Conservation (phyloP, 92 coral and sea anemone species). For the Heteractis magnifica region DNA sequence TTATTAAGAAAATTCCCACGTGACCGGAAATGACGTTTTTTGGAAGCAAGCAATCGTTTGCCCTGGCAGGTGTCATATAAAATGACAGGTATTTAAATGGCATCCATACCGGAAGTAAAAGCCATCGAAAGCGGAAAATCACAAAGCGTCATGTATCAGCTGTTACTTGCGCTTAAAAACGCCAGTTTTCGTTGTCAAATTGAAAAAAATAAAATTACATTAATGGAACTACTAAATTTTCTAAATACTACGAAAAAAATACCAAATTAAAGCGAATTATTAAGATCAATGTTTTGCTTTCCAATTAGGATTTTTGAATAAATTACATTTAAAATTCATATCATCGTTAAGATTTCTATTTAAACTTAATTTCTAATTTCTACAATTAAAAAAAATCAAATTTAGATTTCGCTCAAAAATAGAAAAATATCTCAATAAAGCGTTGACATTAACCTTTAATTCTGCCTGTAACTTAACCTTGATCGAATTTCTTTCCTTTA, state of each 20-base stretch:
- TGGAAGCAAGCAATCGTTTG: not conserved
- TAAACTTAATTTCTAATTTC: too few species aligned
- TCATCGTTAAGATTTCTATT: too few species aligned
- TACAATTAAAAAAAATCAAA: too few species aligned
- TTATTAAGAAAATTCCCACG: not conserved
- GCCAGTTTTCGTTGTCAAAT: not conserved
- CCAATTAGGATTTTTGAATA: too few species aligned
- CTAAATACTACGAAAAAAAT: not conserved
- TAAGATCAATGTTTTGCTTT: not conserved
- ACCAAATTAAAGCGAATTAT: not conserved
- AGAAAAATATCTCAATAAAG: too few species aligned
- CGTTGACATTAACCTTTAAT: not conserved
- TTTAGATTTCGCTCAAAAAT: not conserved
- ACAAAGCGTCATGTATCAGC: not conserved
- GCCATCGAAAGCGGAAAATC: not conserved
- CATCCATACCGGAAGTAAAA: conserved; percentile 29
- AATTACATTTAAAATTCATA: too few species aligned
- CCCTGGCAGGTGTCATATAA: conserved; percentile 11
- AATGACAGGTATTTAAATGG: conserved; percentile 38
- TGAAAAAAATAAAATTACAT: conserved; percentile 3
- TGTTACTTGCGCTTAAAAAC: not conserved
- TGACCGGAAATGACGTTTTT: conserved; percentile 6
- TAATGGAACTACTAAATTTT: not conserved
- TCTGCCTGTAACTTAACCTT: not conserved
- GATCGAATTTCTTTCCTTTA: not conserved